Evolutionary conservation across 2,888 invertebrate species (phyloP), one percentile per base, ranked within the genome.

Genomic region (Lagria hirta): DNA sequence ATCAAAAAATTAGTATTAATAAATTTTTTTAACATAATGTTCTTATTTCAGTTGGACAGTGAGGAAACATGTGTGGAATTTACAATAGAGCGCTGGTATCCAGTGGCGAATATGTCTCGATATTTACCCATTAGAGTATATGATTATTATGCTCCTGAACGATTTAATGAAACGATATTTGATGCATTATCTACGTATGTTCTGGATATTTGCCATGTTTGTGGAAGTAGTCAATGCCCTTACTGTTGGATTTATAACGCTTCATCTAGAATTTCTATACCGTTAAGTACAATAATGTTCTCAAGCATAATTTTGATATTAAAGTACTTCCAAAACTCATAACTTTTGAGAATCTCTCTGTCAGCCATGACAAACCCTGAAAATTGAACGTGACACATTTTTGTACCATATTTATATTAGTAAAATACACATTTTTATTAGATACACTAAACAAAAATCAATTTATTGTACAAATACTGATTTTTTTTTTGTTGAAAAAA

Each of bases 81-180:
- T 69, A 90, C 92, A 1, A 82, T 95, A 38, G 93, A 95, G 72
- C 80, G 97, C 54, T 97, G 95, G 95, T 88, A 81, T 73, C 96
- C 96, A 0, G 93, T 96, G 2, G 96, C 96, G 30, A 97, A 97
- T 73, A 90, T 95, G 88, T 94, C 96, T 0, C 80, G 92, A 27
- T 93, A 90, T 71, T 79, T 96, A 55, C 86, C 92, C 2, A 84
- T 94, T 36, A 80, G 89, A 41, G 85, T 96, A 6, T 97, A 94
- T 72, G 96, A 97, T 74, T 96, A 94, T 70, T 96, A 96, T 72
- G 88, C 95, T 37, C 96, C 96, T 62, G 93, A 93, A 71, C 87
- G 93, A 14, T 94, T 87, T 73, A 93, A 93, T 73, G 92, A 93
- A 75, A 86, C 88, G 1, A 88, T 94, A 71, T 90, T 91, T 69